Conservation (phyloP, 1,140 invertebrate genomes). For the Drosophila miranda region DNA sequence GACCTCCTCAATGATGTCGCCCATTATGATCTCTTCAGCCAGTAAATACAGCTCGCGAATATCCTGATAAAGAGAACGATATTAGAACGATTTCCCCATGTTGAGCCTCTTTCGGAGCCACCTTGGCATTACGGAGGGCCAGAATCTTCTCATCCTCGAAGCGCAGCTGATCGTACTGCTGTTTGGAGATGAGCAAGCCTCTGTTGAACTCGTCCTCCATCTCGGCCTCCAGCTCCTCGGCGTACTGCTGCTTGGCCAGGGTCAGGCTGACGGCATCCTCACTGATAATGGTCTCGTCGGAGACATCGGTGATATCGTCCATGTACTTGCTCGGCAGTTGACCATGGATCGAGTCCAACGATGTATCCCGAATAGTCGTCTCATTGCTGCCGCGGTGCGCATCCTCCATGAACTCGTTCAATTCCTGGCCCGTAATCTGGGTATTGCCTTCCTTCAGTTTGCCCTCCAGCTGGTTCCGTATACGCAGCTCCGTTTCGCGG, state of each 20-base stretch:
- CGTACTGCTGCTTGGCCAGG: slow-evolving; percentile 68
- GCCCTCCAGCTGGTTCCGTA: slow-evolving; percentile 68
- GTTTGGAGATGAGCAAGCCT: slow-evolving; percentile 68
- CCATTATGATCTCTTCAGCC: slow-evolving; percentile 77
- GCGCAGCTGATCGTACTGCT: slow-evolving; percentile 74
- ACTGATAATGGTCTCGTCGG: slow-evolving; percentile 57
- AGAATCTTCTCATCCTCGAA: slow-evolving; percentile 76
- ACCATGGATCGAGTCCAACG: slow-evolving; percentile 31
- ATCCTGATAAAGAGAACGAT: slow-evolving; percentile 36
- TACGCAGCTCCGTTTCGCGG: slow-evolving; percentile 75
- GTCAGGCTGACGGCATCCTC: slow-evolving; percentile 64
- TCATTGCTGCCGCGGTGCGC: slow-evolving; percentile 32
- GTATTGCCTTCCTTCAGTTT: slow-evolving; percentile 46
- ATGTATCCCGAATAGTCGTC: slow-evolving; percentile 22
- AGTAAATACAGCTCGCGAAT: slow-evolving; percentile 75
- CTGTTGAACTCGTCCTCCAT: slow-evolving; percentile 77
- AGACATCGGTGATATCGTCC: slow-evolving; percentile 68
- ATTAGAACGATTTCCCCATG: background rate
- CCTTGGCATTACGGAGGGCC: slow-evolving; percentile 68
- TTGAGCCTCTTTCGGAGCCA: slow-evolving; percentile 8
- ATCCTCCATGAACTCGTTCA: slow-evolving; percentile 46
- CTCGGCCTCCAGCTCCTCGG: slow-evolving; percentile 63
- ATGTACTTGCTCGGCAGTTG: slow-evolving; percentile 44
- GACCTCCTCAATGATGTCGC: slow-evolving; percentile 55
- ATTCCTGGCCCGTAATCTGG: slow-evolving; percentile 16